Percentiles rank a stretch among this genome's conserved stretches.
Conservation (phyloP, 2,888 invertebrate genomes). For the Ametastegia equiseti region DNA sequence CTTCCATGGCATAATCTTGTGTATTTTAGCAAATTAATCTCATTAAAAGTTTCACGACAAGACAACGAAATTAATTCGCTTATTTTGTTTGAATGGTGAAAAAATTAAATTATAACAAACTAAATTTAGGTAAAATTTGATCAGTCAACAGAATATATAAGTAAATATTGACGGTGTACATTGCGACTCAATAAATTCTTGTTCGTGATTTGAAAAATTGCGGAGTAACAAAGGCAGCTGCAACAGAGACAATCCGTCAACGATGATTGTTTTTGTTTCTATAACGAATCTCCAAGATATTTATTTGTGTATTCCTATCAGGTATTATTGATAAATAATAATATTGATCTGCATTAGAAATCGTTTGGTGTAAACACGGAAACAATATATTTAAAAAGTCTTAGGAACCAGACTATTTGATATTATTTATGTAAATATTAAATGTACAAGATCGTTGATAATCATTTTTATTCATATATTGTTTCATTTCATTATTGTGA, state of each 20-base stretch:
- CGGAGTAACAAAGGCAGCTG: background rate
- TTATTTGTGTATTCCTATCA: background rate
- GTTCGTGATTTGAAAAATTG: background rate
- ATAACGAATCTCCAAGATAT: background rate
- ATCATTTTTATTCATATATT: constrained; percentile 30
- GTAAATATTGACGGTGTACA: background rate
- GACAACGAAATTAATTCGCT: too few relatives aligned
- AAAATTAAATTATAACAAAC: background rate
- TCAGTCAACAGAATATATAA: background rate
- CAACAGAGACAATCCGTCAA: background rate
- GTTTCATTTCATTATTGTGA: background rate
- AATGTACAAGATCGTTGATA: background rate
- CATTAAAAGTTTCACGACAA: too few relatives aligned
- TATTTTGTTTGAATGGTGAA: too few relatives aligned
- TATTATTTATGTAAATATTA: constrained; percentile 23
- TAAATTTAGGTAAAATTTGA: background rate
- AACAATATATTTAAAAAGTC: constrained; percentile 6
- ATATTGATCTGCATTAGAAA: background rate
- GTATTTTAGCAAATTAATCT: too few relatives aligned
- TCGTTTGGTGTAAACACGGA: constrained; percentile 39
- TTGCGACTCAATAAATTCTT: background rate
- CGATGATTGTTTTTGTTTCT: background rate
- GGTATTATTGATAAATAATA: background rate
- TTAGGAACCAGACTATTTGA: background rate
- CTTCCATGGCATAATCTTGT: background rate